phyloP scores from a whole-genome alignment of 2,797 vertebrate genomes.

The Sebastes taczanowskii region DNA sequence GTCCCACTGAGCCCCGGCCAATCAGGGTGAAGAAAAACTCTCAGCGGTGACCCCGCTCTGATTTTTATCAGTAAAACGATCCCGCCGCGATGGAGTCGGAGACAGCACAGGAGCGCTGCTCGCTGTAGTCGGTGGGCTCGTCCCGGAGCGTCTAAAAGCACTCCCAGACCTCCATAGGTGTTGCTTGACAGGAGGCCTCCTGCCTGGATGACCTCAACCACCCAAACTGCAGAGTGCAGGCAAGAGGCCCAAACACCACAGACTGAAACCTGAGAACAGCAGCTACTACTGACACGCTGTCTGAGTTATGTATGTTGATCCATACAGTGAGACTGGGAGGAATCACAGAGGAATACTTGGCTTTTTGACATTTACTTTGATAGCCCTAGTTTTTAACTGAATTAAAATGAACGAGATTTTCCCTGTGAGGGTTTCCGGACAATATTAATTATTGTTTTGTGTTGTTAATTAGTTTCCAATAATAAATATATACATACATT shows the following conservation, averaged over 20 bases:
- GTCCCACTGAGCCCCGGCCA: not conserved
- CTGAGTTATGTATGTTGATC: conserved; percentile 35
- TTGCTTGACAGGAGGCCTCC: conserved; percentile 57
- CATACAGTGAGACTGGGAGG: conserved; percentile 28
- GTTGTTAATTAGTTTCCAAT: too few relatives aligned
- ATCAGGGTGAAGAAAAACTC: conserved; percentile 25
- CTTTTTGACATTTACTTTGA: not conserved
- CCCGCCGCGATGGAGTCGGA: not conserved
- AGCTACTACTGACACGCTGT: conserved; percentile 33
- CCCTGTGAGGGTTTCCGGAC: too few relatives aligned
- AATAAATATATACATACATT: too few relatives aligned
- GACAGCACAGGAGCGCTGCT: conserved; percentile 6
- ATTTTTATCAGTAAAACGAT: conserved; percentile 57
- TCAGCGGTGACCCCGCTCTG: conserved; percentile 12
- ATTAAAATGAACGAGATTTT: too few relatives aligned
- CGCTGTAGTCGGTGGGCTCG: conserved; percentile 1
- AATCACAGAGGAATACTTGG: not conserved
- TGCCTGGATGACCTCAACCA: conserved; percentile 64
- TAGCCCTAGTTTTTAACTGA: too few relatives aligned
- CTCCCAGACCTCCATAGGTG: conserved; percentile 65
- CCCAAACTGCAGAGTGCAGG: conserved; percentile 44
- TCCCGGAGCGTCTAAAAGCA: conserved; percentile 24
- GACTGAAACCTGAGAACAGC: conserved; percentile 44
- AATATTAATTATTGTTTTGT: too few relatives aligned
- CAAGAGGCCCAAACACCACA: conserved; percentile 30